Evolutionary conservation across 2,797 vertebrate genomes (phyloP).

Genomic region (Geotria australis): DNA sequence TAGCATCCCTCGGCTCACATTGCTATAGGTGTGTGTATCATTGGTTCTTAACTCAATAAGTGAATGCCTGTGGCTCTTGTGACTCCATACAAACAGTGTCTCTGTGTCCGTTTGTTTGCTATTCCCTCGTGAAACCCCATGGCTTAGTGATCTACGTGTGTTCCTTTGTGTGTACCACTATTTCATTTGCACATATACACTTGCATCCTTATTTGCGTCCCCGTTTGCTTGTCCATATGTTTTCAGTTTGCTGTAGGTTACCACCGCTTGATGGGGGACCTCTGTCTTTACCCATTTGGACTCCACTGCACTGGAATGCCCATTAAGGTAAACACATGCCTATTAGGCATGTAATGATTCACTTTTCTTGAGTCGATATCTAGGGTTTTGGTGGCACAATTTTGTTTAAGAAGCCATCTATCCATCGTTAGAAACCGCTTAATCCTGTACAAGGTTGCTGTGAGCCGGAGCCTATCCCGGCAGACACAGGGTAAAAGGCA

Average conservation of each 20-base stretch:
- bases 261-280: constrained; percentile 61
- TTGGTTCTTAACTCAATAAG: too few relatives aligned
- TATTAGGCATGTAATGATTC: too few relatives aligned
- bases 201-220: neutral
- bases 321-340: constrained; percentile 79
- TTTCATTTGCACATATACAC: rapidly evolving
- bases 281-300: constrained; percentile 72
- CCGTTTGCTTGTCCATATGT: constrained; percentile 3
- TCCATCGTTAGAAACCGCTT: too few relatives aligned
- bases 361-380: neutral
- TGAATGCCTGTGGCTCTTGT: neutral
- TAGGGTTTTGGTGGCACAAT: too few relatives aligned
- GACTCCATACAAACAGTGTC: neutral
- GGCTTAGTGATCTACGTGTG: too few relatives aligned
- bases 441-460: too few relatives aligned
- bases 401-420: too few relatives aligned
- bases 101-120: neutral
- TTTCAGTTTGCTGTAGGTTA: constrained; percentile 51
- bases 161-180: too few relatives aligned
- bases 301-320: constrained; percentile 97
- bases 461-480: too few relatives aligned
- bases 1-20: too few relatives aligned
- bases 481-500: too few relatives aligned
- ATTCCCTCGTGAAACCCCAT: neutral
- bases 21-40: too few relatives aligned